Evolutionary conservation across 2,797 vertebrate genomes (phyloP).

Genomic region (Pogoniulus pusillus): DNA sequence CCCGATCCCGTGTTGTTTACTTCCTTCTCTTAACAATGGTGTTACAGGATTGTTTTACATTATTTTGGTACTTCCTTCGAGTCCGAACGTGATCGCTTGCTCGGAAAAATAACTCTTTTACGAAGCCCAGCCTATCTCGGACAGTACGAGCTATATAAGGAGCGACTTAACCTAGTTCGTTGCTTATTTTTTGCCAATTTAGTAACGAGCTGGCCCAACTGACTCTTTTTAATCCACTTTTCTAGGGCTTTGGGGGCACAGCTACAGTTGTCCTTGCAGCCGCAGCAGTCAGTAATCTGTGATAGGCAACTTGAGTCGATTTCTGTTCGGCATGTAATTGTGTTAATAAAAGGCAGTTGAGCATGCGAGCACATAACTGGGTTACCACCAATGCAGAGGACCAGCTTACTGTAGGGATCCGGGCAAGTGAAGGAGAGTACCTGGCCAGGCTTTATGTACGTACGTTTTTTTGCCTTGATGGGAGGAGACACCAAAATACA

Average conservation of each 20-base stretch:
- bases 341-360: background rate
- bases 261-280: background rate
- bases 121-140: background rate
- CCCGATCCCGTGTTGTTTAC: background rate
- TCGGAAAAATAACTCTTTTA: background rate
- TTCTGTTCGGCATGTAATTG: background rate
- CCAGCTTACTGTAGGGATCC: background rate
- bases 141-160: background rate
- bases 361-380: background rate
- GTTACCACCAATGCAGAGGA: background rate
- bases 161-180: background rate
- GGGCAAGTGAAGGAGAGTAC: background rate
- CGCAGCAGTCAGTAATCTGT: background rate
- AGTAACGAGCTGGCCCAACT: background rate
- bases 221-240: background rate
- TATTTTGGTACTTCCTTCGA: constrained; percentile 30
- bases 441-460: background rate
- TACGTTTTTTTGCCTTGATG: background rate
- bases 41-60: background rate
- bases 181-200: background rate
- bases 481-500: background rate
- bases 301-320: background rate
- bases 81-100: background rate
- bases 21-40: constrained; percentile 34
- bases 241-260: background rate